phyloP scores from a whole-genome alignment of 1,140 invertebrate species.

The Mylabris phalerata region DNA sequence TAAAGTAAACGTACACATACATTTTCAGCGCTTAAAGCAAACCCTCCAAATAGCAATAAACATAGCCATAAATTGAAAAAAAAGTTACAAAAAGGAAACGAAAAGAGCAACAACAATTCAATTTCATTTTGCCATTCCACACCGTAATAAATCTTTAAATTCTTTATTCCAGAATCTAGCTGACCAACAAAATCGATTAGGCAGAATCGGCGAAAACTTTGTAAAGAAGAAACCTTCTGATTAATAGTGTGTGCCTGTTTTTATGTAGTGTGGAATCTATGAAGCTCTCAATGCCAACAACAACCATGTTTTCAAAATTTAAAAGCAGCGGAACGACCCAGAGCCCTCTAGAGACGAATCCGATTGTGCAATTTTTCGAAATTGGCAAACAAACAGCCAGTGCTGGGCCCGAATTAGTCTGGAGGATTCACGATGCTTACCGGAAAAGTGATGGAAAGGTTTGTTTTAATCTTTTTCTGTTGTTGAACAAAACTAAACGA shows the following conservation, averaged over 20 bases:
- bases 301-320: conserved; percentile 55
- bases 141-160: too few species aligned
- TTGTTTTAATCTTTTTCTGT: too few species aligned
- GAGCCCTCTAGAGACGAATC: conserved; percentile 68
- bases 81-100: too few species aligned
- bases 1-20: neutral
- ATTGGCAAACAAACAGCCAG: conserved; percentile 81
- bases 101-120: too few species aligned
- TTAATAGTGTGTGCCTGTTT: neutral
- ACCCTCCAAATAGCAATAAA: neutral
- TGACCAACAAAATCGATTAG: too few species aligned
- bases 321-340: conserved; percentile 52
- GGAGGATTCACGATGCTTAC: conserved; percentile 88
- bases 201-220: too few species aligned
- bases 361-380: conserved; percentile 82
- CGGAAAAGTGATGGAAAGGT: conserved; percentile 88
- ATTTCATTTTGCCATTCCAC: too few species aligned
- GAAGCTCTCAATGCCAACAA: conserved; percentile 29
- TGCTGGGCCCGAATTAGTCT: conserved; percentile 85
- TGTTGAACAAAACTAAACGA: too few species aligned
- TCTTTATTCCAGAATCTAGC: too few species aligned
- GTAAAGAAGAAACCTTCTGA: too few species aligned
- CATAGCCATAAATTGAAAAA: too few species aligned
- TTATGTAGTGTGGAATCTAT: conserved; percentile 14
- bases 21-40: neutral